These are phyloP conservation scores for Harmothoe impar DNA, from an alignment of 2,888 invertebrate species.

Conservation along the genomic window DNA sequence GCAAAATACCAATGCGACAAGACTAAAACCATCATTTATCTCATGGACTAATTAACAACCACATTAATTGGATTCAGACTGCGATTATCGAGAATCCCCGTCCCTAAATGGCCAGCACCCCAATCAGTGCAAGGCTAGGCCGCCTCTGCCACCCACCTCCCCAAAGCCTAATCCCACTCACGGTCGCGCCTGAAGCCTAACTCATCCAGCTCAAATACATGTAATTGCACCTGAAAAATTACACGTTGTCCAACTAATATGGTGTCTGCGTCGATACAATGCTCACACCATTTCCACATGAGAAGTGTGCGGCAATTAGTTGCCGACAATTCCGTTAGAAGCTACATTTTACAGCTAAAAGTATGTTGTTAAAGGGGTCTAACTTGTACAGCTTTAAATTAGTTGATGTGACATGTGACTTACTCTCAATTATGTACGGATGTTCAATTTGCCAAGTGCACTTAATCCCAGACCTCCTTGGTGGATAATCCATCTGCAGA, in stretches of 20 bases:
- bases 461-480: too few species aligned
- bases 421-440: too few species aligned
- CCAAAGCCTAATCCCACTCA: not conserved
- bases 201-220: not conserved
- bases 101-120: conserved; percentile 47
- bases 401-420: too few species aligned
- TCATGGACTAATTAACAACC: conserved; percentile 49
- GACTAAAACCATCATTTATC: conserved; percentile 54
- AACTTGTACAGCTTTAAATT: too few species aligned
- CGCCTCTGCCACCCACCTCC: not conserved
- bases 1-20: conserved; percentile 25
- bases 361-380: too few species aligned
- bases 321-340: too few species aligned
- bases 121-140: not conserved
- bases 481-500: too few species aligned
- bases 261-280: too few species aligned
- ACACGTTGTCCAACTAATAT: not conserved
- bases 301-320: too few species aligned
- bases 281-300: too few species aligned
- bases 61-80: conserved; percentile 52
- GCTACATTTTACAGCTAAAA: too few species aligned
- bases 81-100: conserved; percentile 43
- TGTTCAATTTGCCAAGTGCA: too few species aligned
- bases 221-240: not conserved
- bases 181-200: not conserved